Evolutionary conservation across 1,140 invertebrate species (phyloP).

Genomic region (Armadillidium nasatum): DNA sequence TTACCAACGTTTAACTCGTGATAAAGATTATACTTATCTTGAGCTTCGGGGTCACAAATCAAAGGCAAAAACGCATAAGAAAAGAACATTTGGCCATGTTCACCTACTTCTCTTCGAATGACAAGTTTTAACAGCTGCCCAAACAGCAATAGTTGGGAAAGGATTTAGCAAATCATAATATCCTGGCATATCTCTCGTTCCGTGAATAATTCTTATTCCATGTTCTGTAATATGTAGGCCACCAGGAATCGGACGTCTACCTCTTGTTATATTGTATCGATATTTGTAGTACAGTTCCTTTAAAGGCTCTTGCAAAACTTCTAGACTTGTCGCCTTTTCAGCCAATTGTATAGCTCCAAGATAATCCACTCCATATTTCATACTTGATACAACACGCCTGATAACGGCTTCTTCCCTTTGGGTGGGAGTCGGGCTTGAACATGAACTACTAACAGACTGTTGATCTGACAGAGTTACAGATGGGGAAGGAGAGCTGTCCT

Average conservation of each 20-base stretch:
- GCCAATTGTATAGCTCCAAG: conserved; percentile 70
- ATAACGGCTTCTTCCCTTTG: conserved; percentile 17
- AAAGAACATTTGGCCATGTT: conserved; percentile 45
- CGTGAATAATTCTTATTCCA: conserved; percentile 56
- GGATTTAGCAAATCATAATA: conserved; percentile 56
- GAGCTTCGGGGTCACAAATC: conserved; percentile 73
- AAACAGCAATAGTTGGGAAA: conserved; percentile 82
- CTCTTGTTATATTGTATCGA: conserved; percentile 50
- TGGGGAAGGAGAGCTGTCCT: not conserved
- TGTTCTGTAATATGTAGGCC: conserved; percentile 64
- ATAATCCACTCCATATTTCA: conserved; percentile 61
- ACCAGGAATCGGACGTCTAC: conserved; percentile 53
- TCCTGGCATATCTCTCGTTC: conserved; percentile 23
- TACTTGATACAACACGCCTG: conserved; percentile 18
- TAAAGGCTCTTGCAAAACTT: conserved; percentile 73
- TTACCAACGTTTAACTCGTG: conserved; percentile 38
- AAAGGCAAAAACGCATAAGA: conserved; percentile 75
- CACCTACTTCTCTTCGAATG: conserved; percentile 37
- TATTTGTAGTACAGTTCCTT: conserved; percentile 70
- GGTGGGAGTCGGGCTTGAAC: conserved; percentile 17
- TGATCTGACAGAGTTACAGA: conserved; percentile 21
- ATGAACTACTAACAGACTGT: conserved; percentile 16
- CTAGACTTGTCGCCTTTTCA: conserved; percentile 71
- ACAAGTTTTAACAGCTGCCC: conserved; percentile 77
- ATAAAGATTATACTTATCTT: conserved; percentile 45